Base-by-base conservation (phyloP, 2,888 invertebrate species). In the Vesta saturnalis region DNA sequence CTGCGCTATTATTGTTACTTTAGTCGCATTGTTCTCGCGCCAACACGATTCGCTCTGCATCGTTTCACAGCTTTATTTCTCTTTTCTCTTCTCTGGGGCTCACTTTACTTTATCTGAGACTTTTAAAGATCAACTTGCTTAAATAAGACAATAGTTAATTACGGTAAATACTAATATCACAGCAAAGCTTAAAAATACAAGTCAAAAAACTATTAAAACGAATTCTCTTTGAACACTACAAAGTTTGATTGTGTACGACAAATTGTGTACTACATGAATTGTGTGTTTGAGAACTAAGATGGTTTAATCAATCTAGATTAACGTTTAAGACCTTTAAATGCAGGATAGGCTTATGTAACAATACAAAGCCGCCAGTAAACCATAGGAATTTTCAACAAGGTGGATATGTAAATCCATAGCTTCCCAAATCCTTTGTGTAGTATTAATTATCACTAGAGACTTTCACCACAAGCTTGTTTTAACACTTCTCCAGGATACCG, bases 1-100 rank as follows among this genome's bases (percentile, higher is more conserved):
- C 65, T 65, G 61, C 57, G 61, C 61, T 70, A 67, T 75, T 75
- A 74, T 75, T 75, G 74, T 74, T 74, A 70, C 75, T 74, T 74
- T 73, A 72, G 73, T 73, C 74, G 66, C 71, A 74, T 72, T 74
- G 72, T 73, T 73, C 74, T 70, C 72, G 69, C 67, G 70, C 71
- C 72, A 72, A 72, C 69, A 67, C 74, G 72, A 73, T 74, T 74
- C 73, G 72, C 70, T 73, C 69, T 71, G 71, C 73, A 67, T 72
- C 74, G 74, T 70, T 75, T 70, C 71, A 67, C 70, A 54, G 59
- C 61, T 73, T 64, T 67, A 67, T 69, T 67, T 71, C 67, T 70
- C 66, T 64, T 72, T 70, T 65, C 59, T 56, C 19, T 65, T 60
- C 67, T 62, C 64, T 64, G 52, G 60, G 62, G 63, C 46, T 66